Conservation (phyloP, 1,140 invertebrate species). For the Augochlora pura region DNA sequence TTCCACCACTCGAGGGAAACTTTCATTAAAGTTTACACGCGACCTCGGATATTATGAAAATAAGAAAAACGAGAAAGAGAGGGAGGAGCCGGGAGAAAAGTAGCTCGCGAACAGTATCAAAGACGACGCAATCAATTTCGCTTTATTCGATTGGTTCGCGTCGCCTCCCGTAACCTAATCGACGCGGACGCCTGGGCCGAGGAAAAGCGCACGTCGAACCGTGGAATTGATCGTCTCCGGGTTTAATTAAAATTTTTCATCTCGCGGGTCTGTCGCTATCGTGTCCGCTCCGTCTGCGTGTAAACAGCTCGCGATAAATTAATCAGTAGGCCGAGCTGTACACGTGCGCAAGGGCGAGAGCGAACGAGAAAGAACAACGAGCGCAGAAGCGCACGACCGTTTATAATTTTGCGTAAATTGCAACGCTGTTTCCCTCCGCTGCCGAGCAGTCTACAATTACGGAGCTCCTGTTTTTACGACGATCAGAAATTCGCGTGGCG, state of each 20-base stretch:
- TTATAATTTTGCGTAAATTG: neutral
- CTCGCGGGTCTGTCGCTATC: neutral
- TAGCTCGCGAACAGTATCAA: too few species aligned
- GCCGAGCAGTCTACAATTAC: neutral
- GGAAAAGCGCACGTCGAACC: neutral
- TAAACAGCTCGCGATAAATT: slow-evolving; percentile 25
- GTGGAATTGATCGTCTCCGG: neutral
- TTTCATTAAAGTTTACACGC: slow-evolving; percentile 35
- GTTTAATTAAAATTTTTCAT: slow-evolving; percentile 33
- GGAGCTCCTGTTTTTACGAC: too few species aligned
- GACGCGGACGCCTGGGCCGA: neutral
- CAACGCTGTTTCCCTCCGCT: neutral
- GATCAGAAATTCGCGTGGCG: too few species aligned
- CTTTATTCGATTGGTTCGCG: neutral
- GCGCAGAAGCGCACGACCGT: neutral
- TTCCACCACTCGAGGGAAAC: neutral
- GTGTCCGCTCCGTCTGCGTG: neutral
- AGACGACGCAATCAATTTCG: neutral
- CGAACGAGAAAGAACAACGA: too few species aligned
- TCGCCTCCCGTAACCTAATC: neutral
- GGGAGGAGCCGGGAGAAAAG: too few species aligned
- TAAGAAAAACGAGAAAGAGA: neutral
- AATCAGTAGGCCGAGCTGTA: slow-evolving; percentile 1
- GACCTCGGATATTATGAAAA: neutral
- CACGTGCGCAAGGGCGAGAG: neutral